These are phyloP conservation scores for Gryllus bimaculatus DNA, from an alignment of 1,140 invertebrate species.

Conservation along the genomic window DNA sequence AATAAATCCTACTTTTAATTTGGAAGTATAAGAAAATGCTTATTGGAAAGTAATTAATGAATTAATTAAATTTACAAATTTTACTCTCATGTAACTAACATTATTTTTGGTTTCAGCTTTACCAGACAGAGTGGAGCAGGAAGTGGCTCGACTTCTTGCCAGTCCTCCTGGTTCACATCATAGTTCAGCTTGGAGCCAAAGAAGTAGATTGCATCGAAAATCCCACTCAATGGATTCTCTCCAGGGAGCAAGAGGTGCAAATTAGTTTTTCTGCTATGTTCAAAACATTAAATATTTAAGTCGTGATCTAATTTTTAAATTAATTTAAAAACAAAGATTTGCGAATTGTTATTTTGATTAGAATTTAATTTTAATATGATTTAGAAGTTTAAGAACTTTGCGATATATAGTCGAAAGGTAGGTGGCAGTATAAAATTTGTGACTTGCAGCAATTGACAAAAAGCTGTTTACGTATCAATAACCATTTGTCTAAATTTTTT, in stretches of 20 bases:
- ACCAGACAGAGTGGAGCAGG: slow-evolving; percentile 41
- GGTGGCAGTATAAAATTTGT: too few relatives aligned
- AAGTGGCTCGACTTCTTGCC: slow-evolving; percentile 39
- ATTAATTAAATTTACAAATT: slow-evolving; percentile 14
- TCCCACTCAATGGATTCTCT: slow-evolving; percentile 27
- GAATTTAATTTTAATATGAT: too few relatives aligned
- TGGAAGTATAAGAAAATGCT: too few relatives aligned
- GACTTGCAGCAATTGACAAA: too few relatives aligned
- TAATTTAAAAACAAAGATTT: too few relatives aligned
- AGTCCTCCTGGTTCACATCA: slow-evolving; percentile 22
- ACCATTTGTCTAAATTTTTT: too few relatives aligned
- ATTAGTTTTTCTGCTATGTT: background rate
- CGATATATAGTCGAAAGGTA: too few relatives aligned
- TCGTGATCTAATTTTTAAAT: too few relatives aligned
- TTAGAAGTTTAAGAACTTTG: too few relatives aligned
- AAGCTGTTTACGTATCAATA: too few relatives aligned
- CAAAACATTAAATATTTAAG: background rate
- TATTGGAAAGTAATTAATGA: slow-evolving; percentile 11
- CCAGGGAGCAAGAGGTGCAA: slow-evolving; percentile 16
- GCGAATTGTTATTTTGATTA: too few relatives aligned
- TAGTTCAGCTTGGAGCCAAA: background rate
- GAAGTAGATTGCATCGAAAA: slow-evolving; percentile 15
- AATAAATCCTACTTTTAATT: too few relatives aligned
- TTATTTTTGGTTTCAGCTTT: slow-evolving; percentile 30
- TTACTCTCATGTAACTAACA: background rate